Conservation (phyloP, 2,113 vertebrate species). For the Entomyzon cyanotis region DNA sequence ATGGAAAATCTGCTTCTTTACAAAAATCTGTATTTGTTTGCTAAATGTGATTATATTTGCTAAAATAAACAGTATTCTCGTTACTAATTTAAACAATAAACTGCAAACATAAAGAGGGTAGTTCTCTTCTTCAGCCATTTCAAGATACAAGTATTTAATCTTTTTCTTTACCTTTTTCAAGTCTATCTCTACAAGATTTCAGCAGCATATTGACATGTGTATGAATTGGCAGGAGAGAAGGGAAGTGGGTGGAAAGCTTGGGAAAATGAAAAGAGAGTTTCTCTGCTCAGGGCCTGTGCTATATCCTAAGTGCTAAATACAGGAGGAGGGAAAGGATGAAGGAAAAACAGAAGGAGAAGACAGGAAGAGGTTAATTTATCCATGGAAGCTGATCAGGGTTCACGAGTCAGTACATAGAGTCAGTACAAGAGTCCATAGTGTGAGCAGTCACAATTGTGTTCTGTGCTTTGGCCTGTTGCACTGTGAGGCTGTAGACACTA, state of each 20-base stretch:
- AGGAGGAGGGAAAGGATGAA: not conserved
- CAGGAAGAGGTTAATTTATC: not conserved
- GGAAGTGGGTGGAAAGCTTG: not conserved
- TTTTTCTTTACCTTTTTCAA: not conserved
- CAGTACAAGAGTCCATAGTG: not conserved
- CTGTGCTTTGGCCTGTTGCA: not conserved
- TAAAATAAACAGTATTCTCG: constrained; percentile 50
- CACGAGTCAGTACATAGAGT: not conserved
- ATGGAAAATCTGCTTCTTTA: not conserved
- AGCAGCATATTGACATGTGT: not conserved
- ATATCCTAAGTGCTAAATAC: not conserved
- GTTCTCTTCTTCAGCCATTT: not conserved
- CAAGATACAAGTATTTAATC: not conserved
- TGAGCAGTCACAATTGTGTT: not conserved
- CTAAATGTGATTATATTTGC: constrained; percentile 7
- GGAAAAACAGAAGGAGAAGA: not conserved
- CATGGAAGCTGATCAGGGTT: not conserved
- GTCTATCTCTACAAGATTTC: not conserved
- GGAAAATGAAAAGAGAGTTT: not conserved
- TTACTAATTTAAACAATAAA: constrained; percentile 48
- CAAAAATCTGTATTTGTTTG: constrained; percentile 2
- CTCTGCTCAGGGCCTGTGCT: not conserved
- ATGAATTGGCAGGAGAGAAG: not conserved
- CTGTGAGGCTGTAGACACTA: not conserved
- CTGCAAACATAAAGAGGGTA: not conserved